phyloP scores from a whole-genome alignment of 2,113 vertebrate genomes.

The Mus spicilegus region DNA sequence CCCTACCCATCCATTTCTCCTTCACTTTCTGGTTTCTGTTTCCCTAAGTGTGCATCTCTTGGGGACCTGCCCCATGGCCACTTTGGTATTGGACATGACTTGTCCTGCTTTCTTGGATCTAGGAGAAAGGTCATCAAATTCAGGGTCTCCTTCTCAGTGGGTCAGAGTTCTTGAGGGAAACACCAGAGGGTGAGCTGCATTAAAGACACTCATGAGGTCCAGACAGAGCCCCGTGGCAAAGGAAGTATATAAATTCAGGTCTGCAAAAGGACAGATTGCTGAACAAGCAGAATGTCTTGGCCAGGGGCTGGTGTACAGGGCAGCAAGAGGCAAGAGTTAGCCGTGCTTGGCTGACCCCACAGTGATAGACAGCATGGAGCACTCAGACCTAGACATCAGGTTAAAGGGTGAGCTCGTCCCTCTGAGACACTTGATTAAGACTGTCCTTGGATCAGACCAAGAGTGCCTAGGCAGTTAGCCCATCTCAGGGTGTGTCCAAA shows the following conservation, averaged over 20 bases:
- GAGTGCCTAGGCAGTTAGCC: neutral
- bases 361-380: too few relatives aligned
- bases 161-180: neutral
- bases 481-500: too few relatives aligned
- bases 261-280: neutral
- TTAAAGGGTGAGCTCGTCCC: neutral
- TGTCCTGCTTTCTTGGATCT: neutral
- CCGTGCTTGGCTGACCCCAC: neutral
- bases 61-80: neutral
- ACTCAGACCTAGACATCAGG: neutral
- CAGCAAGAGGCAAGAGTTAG: too few relatives aligned
- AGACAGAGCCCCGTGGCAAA: neutral
- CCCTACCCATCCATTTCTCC: too few relatives aligned
- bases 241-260: neutral
- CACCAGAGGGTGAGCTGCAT: neutral
- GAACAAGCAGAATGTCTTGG: neutral
- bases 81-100: neutral
- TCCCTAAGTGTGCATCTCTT: neutral
- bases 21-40: neutral
- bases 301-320: rapidly evolving
- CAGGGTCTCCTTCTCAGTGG: neutral
- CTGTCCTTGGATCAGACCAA: neutral
- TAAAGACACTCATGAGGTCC: neutral
- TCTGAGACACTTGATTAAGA: too few relatives aligned
- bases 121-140: neutral